Evolutionary conservation across 2,888 invertebrate species (phyloP), one percentile per base, ranked within the genome.

Genomic region (Cephonodes hylas): DNA sequence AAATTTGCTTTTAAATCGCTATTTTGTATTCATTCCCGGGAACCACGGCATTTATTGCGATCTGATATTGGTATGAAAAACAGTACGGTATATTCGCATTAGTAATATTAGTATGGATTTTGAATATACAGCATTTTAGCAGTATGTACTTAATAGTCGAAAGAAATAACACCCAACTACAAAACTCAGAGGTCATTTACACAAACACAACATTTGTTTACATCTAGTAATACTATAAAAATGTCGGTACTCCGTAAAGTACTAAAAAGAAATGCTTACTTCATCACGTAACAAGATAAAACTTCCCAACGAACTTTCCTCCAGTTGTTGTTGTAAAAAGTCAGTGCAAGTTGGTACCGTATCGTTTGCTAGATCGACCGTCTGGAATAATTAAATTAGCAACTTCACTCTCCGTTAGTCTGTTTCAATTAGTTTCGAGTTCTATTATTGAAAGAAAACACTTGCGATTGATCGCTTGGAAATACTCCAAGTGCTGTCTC

Each of bases 301-400:
- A 15, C 23, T 18, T 27, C 15, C 1, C 18, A 45, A 45, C 53
- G 27, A 53, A 53, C 27, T n/a, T 53, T 53, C 10, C 3, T 18
- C 15, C 53, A 15, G 42, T 60, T 23, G 13, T 18, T 57, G 57
- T 8, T 53, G 53, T 53, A 53, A 53, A 53, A 58, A 44, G 44
- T 10, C 31, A 31, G 42, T 22, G 22, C 20, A 44, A 44, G 25
- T 58, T 44, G 1, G 44, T 15, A 58, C 22, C 18, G 44, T 27
- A 58, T 58, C 53, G 53, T 27, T 53, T 53, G 27, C 53, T 58
- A 42, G 25, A 27, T 58, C 34, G 27, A 66, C 27, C 63, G 44
- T 57, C 60, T 56, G 46, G 59, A 64, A 60, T 46, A 62, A 67
- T 63, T 64, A 58, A 69, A 70, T 70, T 68, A 67, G 42, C 25